Percentiles rank a stretch among this genome's conserved stretches.
These are phyloP conservation scores for Siniperca undulata DNA, from an alignment of 2,797 vertebrate species.

Conservation along the genomic window DNA sequence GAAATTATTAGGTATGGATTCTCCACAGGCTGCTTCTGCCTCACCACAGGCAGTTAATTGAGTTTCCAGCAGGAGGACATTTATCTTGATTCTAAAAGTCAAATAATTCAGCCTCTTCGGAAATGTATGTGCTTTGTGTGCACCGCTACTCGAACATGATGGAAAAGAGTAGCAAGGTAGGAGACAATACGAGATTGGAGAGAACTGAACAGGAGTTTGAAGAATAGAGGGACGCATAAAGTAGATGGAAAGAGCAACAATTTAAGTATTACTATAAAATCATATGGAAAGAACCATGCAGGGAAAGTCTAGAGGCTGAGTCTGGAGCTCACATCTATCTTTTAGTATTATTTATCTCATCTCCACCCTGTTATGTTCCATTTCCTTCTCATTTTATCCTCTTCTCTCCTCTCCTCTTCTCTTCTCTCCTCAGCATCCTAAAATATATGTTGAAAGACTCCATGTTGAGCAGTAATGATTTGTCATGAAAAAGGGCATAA, in stretches of 20 bases:
- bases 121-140: conserved; percentile 17
- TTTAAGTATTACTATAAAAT: conserved; percentile 22
- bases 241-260: conserved; percentile 9
- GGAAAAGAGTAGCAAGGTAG: not conserved
- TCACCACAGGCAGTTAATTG: conserved; percentile 48
- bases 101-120: conserved; percentile 35
- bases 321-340: conserved; percentile 17
- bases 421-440: conserved; percentile 13
- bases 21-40: conserved; percentile 18
- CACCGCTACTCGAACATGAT: conserved; percentile 19
- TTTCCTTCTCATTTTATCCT: conserved; percentile 8
- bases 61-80: conserved; percentile 57
- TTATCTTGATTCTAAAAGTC: conserved; percentile 63
- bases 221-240: conserved; percentile 2
- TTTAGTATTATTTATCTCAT: conserved; percentile 29
- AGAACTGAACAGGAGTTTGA: conserved; percentile 11
- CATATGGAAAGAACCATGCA: not conserved
- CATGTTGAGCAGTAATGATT: conserved; percentile 42
- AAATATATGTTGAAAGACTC: conserved; percentile 42
- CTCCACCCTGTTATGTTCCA: conserved; percentile 23
- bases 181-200: conserved; percentile 14
- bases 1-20: conserved; percentile 45
- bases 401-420: not conserved
- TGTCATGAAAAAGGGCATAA: conserved; percentile 47
- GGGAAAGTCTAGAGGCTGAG: not conserved